A percentile compares a stretch with the other conserved stretches of the same genome.
Evolutionary conservation across 1,140 invertebrate genomes (phyloP).

Genomic region (Nasonia giraulti): DNA sequence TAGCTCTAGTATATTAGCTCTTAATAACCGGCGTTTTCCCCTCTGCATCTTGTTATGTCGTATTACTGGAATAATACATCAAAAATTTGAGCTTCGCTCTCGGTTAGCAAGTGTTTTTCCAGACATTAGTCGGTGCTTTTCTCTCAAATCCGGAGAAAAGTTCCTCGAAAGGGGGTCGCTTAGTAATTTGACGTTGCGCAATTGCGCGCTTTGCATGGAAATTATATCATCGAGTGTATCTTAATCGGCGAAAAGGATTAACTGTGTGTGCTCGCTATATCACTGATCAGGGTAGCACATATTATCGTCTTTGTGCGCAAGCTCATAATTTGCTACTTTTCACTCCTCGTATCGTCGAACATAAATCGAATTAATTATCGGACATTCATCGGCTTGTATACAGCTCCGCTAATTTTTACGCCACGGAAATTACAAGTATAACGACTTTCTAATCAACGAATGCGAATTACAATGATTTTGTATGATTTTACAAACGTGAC

Average conservation of each 20-base stretch:
- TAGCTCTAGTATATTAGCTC: background rate
- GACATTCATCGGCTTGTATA: background rate
- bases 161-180: background rate
- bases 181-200: background rate
- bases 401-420: no score
- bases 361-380: slow-evolving; percentile 3
- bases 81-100: background rate
- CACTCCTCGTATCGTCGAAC: background rate
- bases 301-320: background rate
- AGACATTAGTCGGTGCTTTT: background rate
- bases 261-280: background rate
- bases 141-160: background rate
- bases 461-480: no score
- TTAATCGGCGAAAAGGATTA: background rate
- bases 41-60: background rate
- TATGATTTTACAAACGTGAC: no score
- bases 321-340: background rate
- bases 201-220: background rate
- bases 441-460: no score
- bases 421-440: no score
- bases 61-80: background rate
- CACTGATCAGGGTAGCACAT: background rate
- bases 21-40: background rate
- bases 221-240: slow-evolving; percentile 3
- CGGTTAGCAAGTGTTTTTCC: background rate